Evolutionary conservation across 1,140 invertebrate genomes (phyloP).

Genomic region (Caenorhabditis inopinata): DNA sequence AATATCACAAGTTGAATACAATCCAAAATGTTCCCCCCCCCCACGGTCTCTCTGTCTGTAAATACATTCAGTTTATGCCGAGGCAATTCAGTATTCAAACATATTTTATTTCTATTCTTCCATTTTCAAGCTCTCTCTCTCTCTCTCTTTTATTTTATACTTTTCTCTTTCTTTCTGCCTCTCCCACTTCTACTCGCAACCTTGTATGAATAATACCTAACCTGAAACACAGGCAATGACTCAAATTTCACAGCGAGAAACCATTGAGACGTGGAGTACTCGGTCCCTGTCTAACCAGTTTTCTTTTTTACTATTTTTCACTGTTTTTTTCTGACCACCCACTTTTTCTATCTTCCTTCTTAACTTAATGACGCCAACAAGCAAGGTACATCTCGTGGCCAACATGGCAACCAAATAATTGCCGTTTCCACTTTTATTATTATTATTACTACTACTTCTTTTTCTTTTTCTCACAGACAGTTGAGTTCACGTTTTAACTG

Average conservation of each 20-base stretch:
- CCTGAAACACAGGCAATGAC: constrained; percentile 5
- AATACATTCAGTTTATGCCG: constrained; percentile 29
- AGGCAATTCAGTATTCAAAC: constrained; percentile 28
- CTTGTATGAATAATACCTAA: constrained; percentile 14
- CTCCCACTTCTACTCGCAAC: background rate
- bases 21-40: background rate
- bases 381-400: background rate
- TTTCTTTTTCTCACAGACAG: background rate
- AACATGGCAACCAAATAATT: background rate
- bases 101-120: background rate
- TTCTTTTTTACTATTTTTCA: background rate
- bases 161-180: background rate
- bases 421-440: background rate
- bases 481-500: too few species aligned
- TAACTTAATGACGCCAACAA: constrained; percentile 1
- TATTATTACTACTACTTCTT: background rate
- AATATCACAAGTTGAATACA: background rate
- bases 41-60: background rate
- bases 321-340: background rate
- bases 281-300: too few species aligned
- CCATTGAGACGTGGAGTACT: background rate
- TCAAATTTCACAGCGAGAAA: background rate
- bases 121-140: too few species aligned
- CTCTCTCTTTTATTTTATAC: background rate
- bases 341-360: too few species aligned